phyloP scores from a whole-genome alignment of 2,113 vertebrate genomes.

The Paedocypris sp. region DNA sequence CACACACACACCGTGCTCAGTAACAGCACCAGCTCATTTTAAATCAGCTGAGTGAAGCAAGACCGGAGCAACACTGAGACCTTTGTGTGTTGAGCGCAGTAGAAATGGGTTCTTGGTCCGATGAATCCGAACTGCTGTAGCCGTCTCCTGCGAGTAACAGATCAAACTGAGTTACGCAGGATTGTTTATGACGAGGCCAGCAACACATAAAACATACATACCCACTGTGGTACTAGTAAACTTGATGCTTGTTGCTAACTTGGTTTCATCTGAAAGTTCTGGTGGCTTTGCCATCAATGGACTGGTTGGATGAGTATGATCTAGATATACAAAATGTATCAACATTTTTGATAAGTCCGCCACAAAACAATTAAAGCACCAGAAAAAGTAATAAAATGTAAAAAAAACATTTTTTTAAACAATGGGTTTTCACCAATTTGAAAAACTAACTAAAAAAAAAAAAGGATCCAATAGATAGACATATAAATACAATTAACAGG shows the following conservation, averaged over 20 bases:
- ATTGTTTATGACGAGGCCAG: background rate
- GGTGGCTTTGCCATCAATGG: conserved; percentile 80
- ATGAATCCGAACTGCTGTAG: conserved; percentile 97
- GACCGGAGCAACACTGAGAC: conserved; percentile 42
- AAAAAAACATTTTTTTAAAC: no score
- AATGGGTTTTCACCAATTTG: no score
- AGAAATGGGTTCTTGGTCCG: conserved; percentile 86
- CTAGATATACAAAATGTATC: conserved; percentile 46
- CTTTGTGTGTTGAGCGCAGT: conserved; percentile 76
- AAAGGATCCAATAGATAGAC: no score
- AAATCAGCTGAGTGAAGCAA: no score
- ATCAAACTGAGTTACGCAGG: background rate
- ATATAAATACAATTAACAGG: no score
- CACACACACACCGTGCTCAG: background rate
- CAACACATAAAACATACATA: no score
- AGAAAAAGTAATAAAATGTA: no score
- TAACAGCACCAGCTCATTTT: no score
- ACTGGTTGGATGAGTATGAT: conserved; percentile 87
- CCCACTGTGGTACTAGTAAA: conserved; percentile 84
- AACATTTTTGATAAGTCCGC: no score
- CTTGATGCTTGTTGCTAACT: conserved; percentile 78
- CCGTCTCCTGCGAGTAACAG: conserved; percentile 65
- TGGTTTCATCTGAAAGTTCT: conserved; percentile 85
- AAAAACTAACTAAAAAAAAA: no score
- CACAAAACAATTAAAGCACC: no score